Evolutionary conservation across 2,888 invertebrate species (phyloP).

Genomic region (Drosophila ezoana): DNA sequence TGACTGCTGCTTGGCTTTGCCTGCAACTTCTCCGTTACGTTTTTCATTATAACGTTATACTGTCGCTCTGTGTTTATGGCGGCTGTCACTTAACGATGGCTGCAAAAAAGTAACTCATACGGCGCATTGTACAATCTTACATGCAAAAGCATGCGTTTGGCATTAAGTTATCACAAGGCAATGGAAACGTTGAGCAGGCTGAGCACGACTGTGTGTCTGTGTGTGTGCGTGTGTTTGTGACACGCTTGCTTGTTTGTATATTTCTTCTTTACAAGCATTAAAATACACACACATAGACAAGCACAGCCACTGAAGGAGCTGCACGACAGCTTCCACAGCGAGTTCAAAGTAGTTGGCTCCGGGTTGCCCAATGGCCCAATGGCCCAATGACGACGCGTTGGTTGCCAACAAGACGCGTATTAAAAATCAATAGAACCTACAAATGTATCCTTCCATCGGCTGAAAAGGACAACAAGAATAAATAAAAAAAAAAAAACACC

Average conservation of each 20-base stretch:
- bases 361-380: constrained; percentile 41
- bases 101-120: constrained; percentile 38
- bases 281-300: constrained; percentile 30
- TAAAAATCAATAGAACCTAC: constrained; percentile 76
- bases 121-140: constrained; percentile 37
- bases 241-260: constrained; percentile 46
- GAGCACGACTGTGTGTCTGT: constrained; percentile 12
- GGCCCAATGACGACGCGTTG: constrained; percentile 36
- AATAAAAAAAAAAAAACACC: not conserved
- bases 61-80: constrained; percentile 38
- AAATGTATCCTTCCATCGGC: constrained; percentile 66
- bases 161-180: constrained; percentile 69
- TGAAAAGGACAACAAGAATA: constrained; percentile 14
- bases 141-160: constrained; percentile 72
- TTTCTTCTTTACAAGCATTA: constrained; percentile 57
- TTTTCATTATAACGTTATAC: not conserved
- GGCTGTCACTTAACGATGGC: constrained; percentile 30
- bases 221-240: constrained; percentile 19
- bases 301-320: constrained; percentile 5
- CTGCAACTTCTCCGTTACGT: constrained; percentile 1
- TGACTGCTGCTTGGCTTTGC: not conserved
- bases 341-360: constrained; percentile 65
- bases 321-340: constrained; percentile 47
- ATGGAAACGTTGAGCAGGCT: constrained; percentile 35
- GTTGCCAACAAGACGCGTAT: constrained; percentile 66